These are phyloP conservation scores for Sternotherus odoratus DNA, from an alignment of 2,797 vertebrate species.

Conservation along the genomic window DNA sequence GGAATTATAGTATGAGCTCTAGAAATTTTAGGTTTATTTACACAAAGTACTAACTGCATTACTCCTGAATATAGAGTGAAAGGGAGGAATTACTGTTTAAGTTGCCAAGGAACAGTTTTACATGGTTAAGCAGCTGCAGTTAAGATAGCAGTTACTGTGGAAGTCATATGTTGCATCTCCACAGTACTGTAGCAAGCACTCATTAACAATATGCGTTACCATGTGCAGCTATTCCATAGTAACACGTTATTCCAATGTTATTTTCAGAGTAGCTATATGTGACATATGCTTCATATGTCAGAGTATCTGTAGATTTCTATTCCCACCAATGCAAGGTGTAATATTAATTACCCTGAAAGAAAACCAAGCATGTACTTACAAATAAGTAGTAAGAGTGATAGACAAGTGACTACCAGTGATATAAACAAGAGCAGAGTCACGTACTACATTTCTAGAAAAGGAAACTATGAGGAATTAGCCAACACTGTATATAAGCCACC, in stretches of 20 bases:
- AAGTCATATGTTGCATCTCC: neutral
- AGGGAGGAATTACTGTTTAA: neutral
- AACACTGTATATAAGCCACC: neutral
- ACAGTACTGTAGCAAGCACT: neutral
- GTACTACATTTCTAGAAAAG: neutral
- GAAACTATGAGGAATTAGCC: neutral
- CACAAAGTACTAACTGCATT: conserved; percentile 21
- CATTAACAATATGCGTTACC: neutral
- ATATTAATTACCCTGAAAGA: conserved; percentile 14
- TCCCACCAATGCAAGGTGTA: neutral
- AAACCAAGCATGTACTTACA: neutral
- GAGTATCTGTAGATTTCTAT: conserved; percentile 13
- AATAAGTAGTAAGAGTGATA: neutral
- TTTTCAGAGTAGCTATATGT: neutral
- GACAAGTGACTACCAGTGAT: neutral
- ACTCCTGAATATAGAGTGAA: neutral
- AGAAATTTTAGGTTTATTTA: conserved; percentile 39
- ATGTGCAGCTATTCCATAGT: neutral
- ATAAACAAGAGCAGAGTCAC: neutral
- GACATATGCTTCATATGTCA: neutral
- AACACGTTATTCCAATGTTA: neutral
- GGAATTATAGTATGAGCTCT: conserved; percentile 20
- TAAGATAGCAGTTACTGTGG: neutral
- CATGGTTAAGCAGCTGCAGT: neutral
- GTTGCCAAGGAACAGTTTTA: neutral